Conservation (phyloP, 2,797 vertebrate species). For the Phylloscopus collybita region DNA sequence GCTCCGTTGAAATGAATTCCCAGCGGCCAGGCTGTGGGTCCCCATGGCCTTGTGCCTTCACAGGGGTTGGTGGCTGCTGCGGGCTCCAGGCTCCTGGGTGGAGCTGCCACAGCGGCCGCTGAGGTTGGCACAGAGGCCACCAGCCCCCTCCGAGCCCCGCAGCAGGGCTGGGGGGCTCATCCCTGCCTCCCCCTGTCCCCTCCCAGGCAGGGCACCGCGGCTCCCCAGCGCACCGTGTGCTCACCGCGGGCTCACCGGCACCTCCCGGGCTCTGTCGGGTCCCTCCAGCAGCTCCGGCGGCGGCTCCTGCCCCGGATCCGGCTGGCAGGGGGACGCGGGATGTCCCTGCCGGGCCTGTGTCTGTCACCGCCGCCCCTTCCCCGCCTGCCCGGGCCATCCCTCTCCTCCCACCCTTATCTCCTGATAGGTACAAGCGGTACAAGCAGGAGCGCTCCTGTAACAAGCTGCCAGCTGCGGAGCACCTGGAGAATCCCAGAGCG, state of each 20-base stretch:
- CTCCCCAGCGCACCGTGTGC: background rate
- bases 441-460: background rate
- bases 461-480: background rate
- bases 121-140: background rate
- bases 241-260: background rate
- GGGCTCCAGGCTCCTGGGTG: background rate
- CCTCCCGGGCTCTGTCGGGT: background rate
- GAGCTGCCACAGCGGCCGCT: background rate
- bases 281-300: background rate
- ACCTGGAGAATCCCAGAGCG: background rate
- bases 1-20: rapidly evolving
- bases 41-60: rapidly evolving
- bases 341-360: background rate
- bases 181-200: rapidly evolving
- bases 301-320: background rate
- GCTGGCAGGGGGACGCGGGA: rapidly evolving
- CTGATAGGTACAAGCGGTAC: background rate
- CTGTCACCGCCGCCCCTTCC: background rate
- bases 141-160: background rate
- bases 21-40: background rate
- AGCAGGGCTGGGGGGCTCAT: background rate
- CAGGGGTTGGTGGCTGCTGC: background rate
- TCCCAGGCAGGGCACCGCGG: rapidly evolving
- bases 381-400: background rate
- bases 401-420: background rate